Evolutionary conservation across 2,888 invertebrate genomes (phyloP).

Genomic region (Eristalis intricaria): DNA sequence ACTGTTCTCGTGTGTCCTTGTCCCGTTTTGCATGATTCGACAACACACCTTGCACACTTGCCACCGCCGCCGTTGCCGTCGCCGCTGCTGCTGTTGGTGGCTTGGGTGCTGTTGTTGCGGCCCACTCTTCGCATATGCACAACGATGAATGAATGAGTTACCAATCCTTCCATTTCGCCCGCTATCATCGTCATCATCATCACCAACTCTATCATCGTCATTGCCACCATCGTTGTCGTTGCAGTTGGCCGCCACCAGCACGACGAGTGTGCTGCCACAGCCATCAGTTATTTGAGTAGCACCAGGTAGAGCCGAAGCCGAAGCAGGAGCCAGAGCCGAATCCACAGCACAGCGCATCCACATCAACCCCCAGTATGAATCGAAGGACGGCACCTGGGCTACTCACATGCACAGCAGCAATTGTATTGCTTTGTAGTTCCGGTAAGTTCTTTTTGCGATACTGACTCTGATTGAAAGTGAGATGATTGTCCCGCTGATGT

Average conservation of each 20-base stretch:
- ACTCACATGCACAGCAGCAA: constrained; percentile 81
- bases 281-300: constrained; percentile 67
- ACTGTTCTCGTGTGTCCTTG: constrained; percentile 70
- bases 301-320: constrained; percentile 42
- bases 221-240: not conserved
- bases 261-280: constrained; percentile 46
- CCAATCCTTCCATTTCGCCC: constrained; percentile 45
- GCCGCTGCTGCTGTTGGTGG: not conserved
- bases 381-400: constrained; percentile 77
- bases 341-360: constrained; percentile 18
- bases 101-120: not conserved
- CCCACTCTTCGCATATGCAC: constrained; percentile 43
- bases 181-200: constrained; percentile 37
- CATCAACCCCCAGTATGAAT: constrained; percentile 60
- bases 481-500: constrained; percentile 39
- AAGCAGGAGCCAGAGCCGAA: not conserved
- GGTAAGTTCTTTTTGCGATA: constrained; percentile 77
- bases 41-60: constrained; percentile 66
- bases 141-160: constrained; percentile 65
- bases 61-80: not conserved
- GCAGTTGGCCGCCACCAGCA: constrained; percentile 5
- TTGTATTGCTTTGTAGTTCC: constrained; percentile 81
- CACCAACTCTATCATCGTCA: not conserved
- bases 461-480: constrained; percentile 65
- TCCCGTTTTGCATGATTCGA: constrained; percentile 70